Evolutionary conservation across 2,888 invertebrate species (phyloP).

Genomic region (Ectobius pallidus): DNA sequence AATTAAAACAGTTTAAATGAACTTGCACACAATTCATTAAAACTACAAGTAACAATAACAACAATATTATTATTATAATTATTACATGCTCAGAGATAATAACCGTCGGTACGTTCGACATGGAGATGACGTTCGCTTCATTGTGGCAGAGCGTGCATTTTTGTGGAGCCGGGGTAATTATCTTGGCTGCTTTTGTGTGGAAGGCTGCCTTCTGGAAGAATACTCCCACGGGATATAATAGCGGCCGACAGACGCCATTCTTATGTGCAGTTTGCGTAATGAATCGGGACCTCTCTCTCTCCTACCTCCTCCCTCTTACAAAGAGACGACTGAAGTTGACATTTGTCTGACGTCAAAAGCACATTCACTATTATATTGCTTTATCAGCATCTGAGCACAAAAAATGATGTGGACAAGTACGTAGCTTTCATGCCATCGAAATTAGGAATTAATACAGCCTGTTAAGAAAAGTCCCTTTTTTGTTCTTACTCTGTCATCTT

Average conservation of each 20-base stretch:
- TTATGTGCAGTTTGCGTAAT: constrained; percentile 19
- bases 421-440: neutral
- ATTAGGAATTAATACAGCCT: neutral
- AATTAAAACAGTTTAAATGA: no score
- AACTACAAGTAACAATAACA: no score
- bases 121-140: neutral
- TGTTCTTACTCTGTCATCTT: no score
- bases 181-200: constrained; percentile 27
- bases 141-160: constrained; percentile 9
- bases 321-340: constrained; percentile 37
- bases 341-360: constrained; percentile 38
- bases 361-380: constrained; percentile 38
- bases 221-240: constrained; percentile 3
- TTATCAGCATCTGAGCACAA: neutral
- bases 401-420: neutral
- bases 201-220: constrained; percentile 10
- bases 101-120: no score
- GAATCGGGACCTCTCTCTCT: constrained; percentile 2
- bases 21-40: no score
- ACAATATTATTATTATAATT: no score
- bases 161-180: constrained; percentile 28
- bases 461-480: no score
- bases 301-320: no score
- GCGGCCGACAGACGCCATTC: constrained; percentile 1
- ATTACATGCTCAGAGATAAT: no score